Percentiles rank a stretch among this genome's conserved stretches.
Conservation (phyloP, 2,113 vertebrate species). For the Hippocampus comes region DNA sequence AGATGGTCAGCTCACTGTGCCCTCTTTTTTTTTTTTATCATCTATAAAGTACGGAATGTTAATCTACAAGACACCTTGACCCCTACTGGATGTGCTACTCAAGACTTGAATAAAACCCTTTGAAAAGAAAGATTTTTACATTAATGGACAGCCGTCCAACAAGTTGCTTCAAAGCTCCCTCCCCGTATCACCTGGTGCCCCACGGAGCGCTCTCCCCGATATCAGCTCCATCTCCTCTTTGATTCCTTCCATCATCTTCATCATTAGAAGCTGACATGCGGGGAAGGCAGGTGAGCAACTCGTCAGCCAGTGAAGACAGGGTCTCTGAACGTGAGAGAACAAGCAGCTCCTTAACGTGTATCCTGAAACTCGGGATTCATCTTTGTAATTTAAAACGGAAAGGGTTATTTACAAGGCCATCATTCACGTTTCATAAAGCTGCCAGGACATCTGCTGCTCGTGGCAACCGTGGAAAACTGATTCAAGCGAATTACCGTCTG, state of each 20-base stretch:
- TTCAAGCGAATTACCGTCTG: constrained; percentile 30
- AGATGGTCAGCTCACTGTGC: constrained; percentile 41
- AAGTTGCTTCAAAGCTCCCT: constrained; percentile 75
- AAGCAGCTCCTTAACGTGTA: constrained; percentile 66
- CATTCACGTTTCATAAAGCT: constrained; percentile 71
- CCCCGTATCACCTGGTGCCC: constrained; percentile 71
- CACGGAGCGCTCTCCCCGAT: constrained; percentile 61
- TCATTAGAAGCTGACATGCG: constrained; percentile 73
- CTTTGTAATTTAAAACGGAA: constrained; percentile 62
- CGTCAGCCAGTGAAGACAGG: constrained; percentile 51
- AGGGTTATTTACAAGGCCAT: constrained; percentile 60
- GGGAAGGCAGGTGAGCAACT: constrained; percentile 46
- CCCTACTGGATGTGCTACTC: constrained; percentile 62
- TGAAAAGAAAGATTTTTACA: constrained; percentile 76
- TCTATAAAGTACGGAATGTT: constrained; percentile 48
- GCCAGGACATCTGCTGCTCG: constrained; percentile 52
- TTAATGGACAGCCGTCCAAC: constrained; percentile 77
- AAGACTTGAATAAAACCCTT: constrained; percentile 72
- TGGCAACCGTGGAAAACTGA: constrained; percentile 45
- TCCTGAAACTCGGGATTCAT: constrained; percentile 53
- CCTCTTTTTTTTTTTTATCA: constrained; percentile 19
- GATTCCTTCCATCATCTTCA: constrained; percentile 73
- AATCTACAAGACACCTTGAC: constrained; percentile 62
- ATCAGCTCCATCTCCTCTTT: constrained; percentile 69
- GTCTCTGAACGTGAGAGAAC: constrained; percentile 48